Percentiles rank a stretch among this genome's conserved stretches.
phyloP scores from a whole-genome alignment of 1,140 invertebrate genomes.

The Ceratina japonica region DNA sequence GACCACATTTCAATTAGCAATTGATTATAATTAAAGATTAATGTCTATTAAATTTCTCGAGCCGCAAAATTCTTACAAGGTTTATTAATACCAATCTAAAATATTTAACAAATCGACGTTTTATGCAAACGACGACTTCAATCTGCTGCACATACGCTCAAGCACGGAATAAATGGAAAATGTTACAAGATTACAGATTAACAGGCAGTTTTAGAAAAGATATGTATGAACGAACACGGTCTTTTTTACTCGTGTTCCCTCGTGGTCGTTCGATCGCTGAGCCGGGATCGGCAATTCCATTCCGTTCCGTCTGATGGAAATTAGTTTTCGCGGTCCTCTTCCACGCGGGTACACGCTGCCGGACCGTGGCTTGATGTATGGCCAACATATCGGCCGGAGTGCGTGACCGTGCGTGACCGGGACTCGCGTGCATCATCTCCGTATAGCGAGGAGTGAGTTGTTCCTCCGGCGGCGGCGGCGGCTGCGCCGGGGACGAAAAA shows the following conservation, averaged over 20 bases:
- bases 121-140: too few relatives aligned
- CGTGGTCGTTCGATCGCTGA: not conserved
- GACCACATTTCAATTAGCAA: too few relatives aligned
- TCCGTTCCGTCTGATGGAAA: slow-evolving; percentile 24
- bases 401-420: slow-evolving; percentile 61
- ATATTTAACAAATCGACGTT: too few relatives aligned
- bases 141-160: too few relatives aligned
- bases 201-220: too few relatives aligned
- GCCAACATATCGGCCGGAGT: slow-evolving; percentile 51
- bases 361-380: slow-evolving; percentile 49
- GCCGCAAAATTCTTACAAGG: too few relatives aligned
- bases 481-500: slow-evolving; percentile 55
- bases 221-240: too few relatives aligned
- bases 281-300: not conserved
- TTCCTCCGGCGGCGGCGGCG: slow-evolving; percentile 36
- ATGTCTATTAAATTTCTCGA: too few relatives aligned
- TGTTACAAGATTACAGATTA: too few relatives aligned
- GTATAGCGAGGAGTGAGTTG: slow-evolving; percentile 43
- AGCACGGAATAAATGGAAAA: too few relatives aligned
- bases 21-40: too few relatives aligned
- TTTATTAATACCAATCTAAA: too few relatives aligned
- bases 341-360: not conserved
- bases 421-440: slow-evolving; percentile 57
- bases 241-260: not conserved
- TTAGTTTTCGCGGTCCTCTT: slow-evolving; percentile 38